These are phyloP conservation scores for Meteorus colon DNA, from an alignment of 2,888 invertebrate genomes.

Conservation along the genomic window DNA sequence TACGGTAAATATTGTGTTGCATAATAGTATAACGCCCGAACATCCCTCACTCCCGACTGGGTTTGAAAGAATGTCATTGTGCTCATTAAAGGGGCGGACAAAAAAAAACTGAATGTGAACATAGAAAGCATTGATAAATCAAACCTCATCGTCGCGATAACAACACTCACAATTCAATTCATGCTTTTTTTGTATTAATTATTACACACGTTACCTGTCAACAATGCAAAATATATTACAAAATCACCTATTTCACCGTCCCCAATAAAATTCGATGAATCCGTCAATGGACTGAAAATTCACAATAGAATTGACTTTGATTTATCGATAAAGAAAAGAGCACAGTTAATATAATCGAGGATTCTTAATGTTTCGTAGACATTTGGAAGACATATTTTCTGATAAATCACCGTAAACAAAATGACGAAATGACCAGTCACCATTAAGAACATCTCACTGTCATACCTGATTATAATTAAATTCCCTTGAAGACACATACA, in stretches of 20 bases:
- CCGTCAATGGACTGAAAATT: neutral
- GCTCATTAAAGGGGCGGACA: constrained; percentile 72
- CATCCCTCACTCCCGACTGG: constrained; percentile 69
- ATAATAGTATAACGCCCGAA: constrained; percentile 47
- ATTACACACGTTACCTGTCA: neutral
- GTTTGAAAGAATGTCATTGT: constrained; percentile 68
- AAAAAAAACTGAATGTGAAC: neutral
- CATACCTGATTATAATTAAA: constrained; percentile 25
- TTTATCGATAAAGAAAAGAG: neutral
- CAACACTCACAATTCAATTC: neutral
- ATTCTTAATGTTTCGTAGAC: constrained; percentile 36
- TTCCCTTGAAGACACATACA: constrained; percentile 1
- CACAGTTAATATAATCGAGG: neutral
- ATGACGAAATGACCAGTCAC: neutral
- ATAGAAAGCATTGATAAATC: constrained; percentile 17
- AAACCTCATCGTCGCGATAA: neutral
- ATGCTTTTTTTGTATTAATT: neutral
- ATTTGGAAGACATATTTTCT: constrained; percentile 73
- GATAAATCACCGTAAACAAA: constrained; percentile 54
- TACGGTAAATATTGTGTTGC: constrained; percentile 61
- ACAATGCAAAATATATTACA: neutral
- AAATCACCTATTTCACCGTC: neutral
- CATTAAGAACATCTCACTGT: constrained; percentile 3
- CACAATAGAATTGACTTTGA: neutral
- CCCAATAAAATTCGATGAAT: neutral